Base-by-base conservation (phyloP, 37 sponge, comb jelly and placozoan genomes). In the Axinella damicornis region DNA sequence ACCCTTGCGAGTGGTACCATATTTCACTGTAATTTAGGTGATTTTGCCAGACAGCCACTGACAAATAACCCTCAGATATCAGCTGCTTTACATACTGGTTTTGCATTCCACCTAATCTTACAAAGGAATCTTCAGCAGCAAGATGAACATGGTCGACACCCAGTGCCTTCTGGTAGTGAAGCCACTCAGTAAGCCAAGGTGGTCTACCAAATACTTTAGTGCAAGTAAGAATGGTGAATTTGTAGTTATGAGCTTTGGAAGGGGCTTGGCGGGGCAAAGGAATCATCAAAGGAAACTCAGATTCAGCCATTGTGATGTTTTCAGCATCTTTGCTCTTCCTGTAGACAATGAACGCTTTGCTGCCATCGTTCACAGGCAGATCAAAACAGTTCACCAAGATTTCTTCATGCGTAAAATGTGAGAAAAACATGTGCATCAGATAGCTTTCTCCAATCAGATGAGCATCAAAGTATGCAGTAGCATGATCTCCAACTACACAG, bases 81-180 rank as follows among this genome's bases (percentile, higher is more conserved):
- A 25, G 24, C 25, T 71, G 40, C 1, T 24, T 35, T 34, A 71
- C 41, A 41, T 22, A 36, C 21, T 1, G 37, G 1, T 36, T 38
- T 16, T 19, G 0, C 18, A 71, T 15, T 21, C 41, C 22, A 1
- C 72, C 72, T 19, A 21, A 4, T 46, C 46, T 46, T 46, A 46
- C 46, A 46, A 46, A 46, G 46, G 46, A 46, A 9, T 46, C 46
- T 12, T 46, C 46, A 13, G 72, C 72, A 22, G 36, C 36, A 18
- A 71, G 25, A 38, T 71, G 72, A 34, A 71, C 72, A 41, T 71
- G 72, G 40, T 20, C 40, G 21, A 71, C 41, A 24, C 72, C 72
- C 19, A 71, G 31, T 34, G 72, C 18, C 46, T 39, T 71, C 46
- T 71, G 72, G 72, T 71, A 71, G 0, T n/a, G 38, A 24, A 71